A percentile compares a stretch with the other conserved stretches of the same genome.
These are phyloP conservation scores for Chloropsis cyanopogon DNA, from an alignment of 2,113 vertebrate genomes.

Conservation along the genomic window DNA sequence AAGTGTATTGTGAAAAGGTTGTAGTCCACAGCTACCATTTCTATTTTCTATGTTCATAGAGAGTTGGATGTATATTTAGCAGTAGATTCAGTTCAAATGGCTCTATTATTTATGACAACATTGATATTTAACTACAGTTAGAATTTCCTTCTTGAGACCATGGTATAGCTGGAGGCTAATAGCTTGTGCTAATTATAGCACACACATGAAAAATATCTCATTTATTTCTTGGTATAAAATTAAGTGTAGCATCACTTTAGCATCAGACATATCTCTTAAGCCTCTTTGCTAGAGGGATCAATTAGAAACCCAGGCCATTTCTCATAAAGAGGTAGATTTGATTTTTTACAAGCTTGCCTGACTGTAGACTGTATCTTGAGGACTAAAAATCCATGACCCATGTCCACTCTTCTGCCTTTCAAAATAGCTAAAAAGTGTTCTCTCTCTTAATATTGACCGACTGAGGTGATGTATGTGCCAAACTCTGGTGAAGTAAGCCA, in stretches of 20 bases:
- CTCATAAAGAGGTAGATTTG: neutral
- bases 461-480: neutral
- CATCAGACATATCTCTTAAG: neutral
- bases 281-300: neutral
- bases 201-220: neutral
- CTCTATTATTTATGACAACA: neutral
- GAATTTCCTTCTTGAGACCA: neutral
- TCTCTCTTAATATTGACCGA: neutral
- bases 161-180: neutral
- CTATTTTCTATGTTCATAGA: neutral
- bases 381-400: neutral
- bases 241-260: neutral
- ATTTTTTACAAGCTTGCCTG: neutral
- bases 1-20: neutral
- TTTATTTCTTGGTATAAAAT: neutral
- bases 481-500: neutral
- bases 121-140: neutral
- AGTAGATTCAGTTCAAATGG: neutral
- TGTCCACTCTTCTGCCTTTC: neutral
- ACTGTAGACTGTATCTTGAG: neutral
- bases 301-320: neutral
- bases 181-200: neutral
- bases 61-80: neutral
- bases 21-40: neutral
- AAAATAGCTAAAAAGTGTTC: neutral